Percentiles rank a stretch among this genome's conserved stretches.
Conservation (phyloP, 2,113 vertebrate species). For the Bothrops jararaca region DNA sequence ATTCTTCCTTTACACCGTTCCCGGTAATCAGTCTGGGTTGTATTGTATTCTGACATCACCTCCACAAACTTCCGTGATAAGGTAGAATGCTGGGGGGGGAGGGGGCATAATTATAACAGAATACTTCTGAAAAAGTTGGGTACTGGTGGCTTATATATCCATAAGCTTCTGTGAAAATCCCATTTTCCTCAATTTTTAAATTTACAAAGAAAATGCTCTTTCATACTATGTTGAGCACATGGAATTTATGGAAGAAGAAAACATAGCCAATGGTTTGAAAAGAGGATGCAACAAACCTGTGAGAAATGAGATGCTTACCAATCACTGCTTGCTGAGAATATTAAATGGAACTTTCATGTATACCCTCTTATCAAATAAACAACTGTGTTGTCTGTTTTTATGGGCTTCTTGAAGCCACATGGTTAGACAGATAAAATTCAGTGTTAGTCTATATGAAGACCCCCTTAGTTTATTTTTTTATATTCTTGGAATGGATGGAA, state of each 20-base stretch:
- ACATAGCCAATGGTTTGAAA: neutral
- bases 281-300: neutral
- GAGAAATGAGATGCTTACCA: neutral
- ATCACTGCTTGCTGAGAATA: neutral
- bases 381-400: neutral
- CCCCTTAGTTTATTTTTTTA: neutral
- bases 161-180: neutral
- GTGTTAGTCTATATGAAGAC: neutral
- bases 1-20: conserved; percentile 83
- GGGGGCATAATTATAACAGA: neutral
- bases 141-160: neutral
- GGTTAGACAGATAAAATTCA: neutral
- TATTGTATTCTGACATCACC: conserved; percentile 82
- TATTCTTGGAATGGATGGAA: neutral
- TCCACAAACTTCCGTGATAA: conserved; percentile 83
- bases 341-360: neutral
- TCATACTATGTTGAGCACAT: neutral
- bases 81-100: conserved; percentile 72
- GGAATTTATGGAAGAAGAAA: neutral
- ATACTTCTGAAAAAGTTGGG: neutral
- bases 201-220: neutral
- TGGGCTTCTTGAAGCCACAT: neutral
- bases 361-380: neutral
- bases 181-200: neutral
- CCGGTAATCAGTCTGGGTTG: conserved; percentile 78